Percentiles rank a stretch among this genome's conserved stretches.
phyloP scores from a whole-genome alignment of 2,797 vertebrate genomes.

The Xerus rutilus region DNA sequence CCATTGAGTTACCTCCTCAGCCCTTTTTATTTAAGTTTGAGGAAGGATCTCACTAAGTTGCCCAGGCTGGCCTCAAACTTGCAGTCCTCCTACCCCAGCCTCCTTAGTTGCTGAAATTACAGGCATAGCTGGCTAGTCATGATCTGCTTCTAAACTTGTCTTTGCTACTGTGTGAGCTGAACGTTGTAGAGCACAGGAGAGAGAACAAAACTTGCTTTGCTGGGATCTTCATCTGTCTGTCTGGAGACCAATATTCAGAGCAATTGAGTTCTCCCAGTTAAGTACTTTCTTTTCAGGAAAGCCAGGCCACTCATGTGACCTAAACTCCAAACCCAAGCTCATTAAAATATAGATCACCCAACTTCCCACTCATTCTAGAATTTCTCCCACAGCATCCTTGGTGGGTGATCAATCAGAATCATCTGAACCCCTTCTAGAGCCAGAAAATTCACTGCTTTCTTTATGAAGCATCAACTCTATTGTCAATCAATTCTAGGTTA shows the following conservation, averaged over 20 bases:
- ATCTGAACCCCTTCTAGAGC: not conserved
- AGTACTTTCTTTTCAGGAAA: not conserved
- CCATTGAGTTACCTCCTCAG: no score
- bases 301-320: not conserved
- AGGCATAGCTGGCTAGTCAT: no score
- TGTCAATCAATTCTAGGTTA: not conserved
- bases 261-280: not conserved
- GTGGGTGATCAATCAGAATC: not conserved
- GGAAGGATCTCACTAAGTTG: no score
- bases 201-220: not conserved
- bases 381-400: not conserved
- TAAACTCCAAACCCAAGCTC: conserved; percentile 37
- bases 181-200: no score
- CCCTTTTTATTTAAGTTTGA: no score
- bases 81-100: no score
- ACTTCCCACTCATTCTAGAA: not conserved
- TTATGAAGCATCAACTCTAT: not conserved
- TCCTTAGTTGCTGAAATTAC: no score
- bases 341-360: not conserved
- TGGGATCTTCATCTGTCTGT: not conserved
- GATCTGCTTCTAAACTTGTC: not conserved
- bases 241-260: not conserved
- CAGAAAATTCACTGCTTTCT: not conserved
- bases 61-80: no score
- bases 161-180: not conserved